Percentiles rank a stretch among this genome's conserved stretches.
Conservation (phyloP, 92 coral and sea anemone species). For the Bergia puertoricense region DNA sequence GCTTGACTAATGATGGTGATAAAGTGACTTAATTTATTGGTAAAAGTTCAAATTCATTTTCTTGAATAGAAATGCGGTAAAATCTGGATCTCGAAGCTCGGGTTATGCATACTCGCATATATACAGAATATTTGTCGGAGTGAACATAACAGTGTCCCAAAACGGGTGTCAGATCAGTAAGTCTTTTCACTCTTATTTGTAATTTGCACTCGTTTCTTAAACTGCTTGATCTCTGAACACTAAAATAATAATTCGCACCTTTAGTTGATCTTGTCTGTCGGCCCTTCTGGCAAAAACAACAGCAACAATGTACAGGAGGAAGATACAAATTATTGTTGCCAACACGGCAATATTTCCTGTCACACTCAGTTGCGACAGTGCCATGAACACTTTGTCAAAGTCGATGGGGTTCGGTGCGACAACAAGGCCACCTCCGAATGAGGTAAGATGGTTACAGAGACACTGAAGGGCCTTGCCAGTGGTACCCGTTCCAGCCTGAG, state of each 20-base stretch:
- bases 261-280: slow-evolving; percentile 32
- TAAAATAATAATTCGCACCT: background rate
- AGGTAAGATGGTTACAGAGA: slow-evolving; percentile 41
- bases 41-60: too few species aligned
- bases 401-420: slow-evolving; percentile 54
- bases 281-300: slow-evolving; percentile 44
- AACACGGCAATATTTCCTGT: slow-evolving; percentile 45
- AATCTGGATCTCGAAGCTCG: too few species aligned
- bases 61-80: too few species aligned
- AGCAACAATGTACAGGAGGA: slow-evolving; percentile 35
- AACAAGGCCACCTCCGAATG: slow-evolving; percentile 47
- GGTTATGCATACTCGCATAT: too few species aligned
- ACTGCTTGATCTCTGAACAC: background rate
- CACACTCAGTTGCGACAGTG: slow-evolving; percentile 25
- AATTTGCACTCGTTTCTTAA: background rate
- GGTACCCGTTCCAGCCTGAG: slow-evolving; percentile 27
- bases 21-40: too few species aligned
- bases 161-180: background rate
- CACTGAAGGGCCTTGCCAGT: slow-evolving; percentile 20
- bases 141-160: background rate
- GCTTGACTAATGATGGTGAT: too few species aligned
- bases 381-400: slow-evolving; percentile 42
- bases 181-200: too few species aligned
- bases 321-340: slow-evolving; percentile 34
- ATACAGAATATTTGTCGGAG: too few species aligned